Evolutionary conservation across 2,888 invertebrate species (phyloP), one percentile per base, ranked within the genome.

Genomic region (Apodemia hepburni): DNA sequence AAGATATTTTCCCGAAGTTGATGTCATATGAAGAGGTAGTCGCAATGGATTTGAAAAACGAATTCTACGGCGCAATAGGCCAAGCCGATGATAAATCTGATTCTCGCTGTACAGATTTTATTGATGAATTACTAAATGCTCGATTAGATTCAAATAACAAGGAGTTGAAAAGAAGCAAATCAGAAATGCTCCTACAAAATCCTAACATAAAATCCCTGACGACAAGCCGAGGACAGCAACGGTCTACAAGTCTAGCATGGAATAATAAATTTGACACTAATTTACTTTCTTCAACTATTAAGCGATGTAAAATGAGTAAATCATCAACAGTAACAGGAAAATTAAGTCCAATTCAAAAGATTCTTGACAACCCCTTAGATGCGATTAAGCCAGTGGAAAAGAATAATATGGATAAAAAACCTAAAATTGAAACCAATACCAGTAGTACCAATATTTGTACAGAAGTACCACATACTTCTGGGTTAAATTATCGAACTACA

Each of bases 1-100:
- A 97, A 83, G 97, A 97, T 75, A 96, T 97, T 72, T 96, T 96
- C 72, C 95, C 95, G 17, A 94, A 94, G 76, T 80, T 93, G 64
- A 93, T 93, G 92, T 93, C 93, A 59, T 95, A 94, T 73, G 95
- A 95, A 76, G 95, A 95, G 77, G 82, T 95, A 63, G 83, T 93
- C 63, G 88, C 87, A 12, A 92, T 93, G 79, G 95, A 95, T 75
- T 87, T 94, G 63, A 94, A 93, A 75, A 92, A 91, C 66, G 95
- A 94, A 71, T 87, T 87, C 62, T 93, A 94, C 69, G 91, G 87
- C 61, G 83, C 81, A 54, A 84, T 89, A 72, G 79, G 79, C 63
- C 91, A 92, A 69, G 80, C 87, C 49, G 87, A 87, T 68, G 92
- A 87, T 35, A 90, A 84, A 68, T 80, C 92, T 9, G 93, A 93